These are phyloP conservation scores for Drosophila neutralis DNA, from an alignment of 2,888 invertebrate genomes.

Conservation along the genomic window DNA sequence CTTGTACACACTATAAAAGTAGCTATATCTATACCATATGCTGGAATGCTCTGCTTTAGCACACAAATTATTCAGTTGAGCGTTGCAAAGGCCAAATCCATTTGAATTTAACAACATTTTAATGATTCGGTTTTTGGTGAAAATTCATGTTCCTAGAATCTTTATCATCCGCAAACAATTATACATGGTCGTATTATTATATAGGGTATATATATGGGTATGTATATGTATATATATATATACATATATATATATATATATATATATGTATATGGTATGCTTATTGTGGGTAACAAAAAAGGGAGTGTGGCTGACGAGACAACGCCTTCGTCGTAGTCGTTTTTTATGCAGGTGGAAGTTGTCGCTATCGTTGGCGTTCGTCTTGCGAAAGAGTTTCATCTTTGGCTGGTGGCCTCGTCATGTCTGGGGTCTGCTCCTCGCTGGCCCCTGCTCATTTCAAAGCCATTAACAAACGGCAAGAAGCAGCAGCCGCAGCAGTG, in stretches of 20 bases:
- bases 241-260: not conserved
- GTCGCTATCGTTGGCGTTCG: conserved; percentile 61
- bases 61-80: not conserved
- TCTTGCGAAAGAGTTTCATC: conserved; percentile 74
- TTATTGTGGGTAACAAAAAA: conserved; percentile 25
- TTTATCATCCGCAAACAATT: not conserved
- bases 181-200: not conserved
- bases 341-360: conserved; percentile 74
- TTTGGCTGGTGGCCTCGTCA: conserved; percentile 21
- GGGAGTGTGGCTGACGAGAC: conserved; percentile 39
- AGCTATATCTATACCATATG: not conserved
- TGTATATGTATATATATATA: too few species aligned
- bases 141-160: not conserved
- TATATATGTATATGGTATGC: not conserved
- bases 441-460: conserved; percentile 66
- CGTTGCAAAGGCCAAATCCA: not conserved
- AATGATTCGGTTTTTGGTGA: not conserved
- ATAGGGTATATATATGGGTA: conserved; percentile 24
- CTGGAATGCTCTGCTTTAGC: not conserved
- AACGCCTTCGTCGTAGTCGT: conserved; percentile 31
- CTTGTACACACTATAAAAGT: not conserved
- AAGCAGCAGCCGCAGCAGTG: conserved; percentile 57
- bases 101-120: not conserved
- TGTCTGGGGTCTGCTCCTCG: conserved; percentile 35
- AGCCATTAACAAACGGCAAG: conserved; percentile 78